Percentiles rank a stretch among this genome's conserved stretches.
These are phyloP conservation scores for Caretta caretta DNA, from an alignment of 2,113 vertebrate species.

Conservation along the genomic window DNA sequence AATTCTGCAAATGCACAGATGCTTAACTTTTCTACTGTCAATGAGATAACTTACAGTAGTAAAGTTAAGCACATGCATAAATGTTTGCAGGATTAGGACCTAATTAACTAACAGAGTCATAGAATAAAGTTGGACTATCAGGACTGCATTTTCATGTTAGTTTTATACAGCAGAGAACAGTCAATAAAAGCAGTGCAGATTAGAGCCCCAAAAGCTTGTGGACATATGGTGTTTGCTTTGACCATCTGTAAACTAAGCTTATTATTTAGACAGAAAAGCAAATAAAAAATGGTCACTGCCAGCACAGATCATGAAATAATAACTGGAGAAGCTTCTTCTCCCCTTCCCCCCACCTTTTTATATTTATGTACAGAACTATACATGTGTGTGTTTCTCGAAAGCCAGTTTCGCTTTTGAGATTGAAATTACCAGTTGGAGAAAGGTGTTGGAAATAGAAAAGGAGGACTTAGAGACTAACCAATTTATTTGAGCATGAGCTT, in stretches of 20 bases:
- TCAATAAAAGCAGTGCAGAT: neutral
- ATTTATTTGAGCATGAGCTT: too few relatives aligned
- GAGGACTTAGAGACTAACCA: too few relatives aligned
- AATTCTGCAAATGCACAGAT: neutral
- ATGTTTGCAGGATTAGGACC: neutral
- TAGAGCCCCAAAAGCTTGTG: neutral
- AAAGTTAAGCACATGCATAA: neutral
- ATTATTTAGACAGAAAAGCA: neutral
- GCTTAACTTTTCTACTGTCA: neutral
- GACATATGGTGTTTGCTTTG: neutral
- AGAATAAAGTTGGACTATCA: neutral
- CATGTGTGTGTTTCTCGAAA: neutral
- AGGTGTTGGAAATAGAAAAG: neutral
- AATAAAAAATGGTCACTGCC: neutral
- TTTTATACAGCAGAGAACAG: conserved; percentile 6
- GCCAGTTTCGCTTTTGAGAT: neutral
- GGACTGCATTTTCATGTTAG: neutral
- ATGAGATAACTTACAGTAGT: neutral
- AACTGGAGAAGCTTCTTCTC: neutral
- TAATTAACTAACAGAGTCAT: neutral
- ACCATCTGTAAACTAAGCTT: neutral
- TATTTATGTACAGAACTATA: neutral
- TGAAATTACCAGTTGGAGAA: neutral
- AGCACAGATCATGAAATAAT: conserved; percentile 15
- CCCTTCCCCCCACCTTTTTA: neutral